Conservation (phyloP, 1,140 invertebrate species). For the Drosophila triauraria region DNA sequence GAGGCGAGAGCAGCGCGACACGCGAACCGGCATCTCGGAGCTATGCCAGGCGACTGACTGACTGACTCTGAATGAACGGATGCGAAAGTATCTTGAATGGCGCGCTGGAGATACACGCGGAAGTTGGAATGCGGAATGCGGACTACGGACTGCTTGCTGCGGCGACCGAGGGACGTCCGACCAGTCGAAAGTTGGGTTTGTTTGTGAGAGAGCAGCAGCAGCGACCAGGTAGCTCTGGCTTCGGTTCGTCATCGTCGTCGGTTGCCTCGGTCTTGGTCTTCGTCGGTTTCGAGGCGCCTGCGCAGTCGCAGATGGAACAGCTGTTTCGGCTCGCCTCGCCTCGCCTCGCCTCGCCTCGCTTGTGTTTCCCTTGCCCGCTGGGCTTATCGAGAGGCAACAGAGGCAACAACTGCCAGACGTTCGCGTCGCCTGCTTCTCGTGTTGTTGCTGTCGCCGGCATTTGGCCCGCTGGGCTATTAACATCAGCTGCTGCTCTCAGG, state of each 20-base stretch:
- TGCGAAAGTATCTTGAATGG: constrained; percentile 56
- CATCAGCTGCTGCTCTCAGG: constrained; percentile 74
- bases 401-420: constrained; percentile 68
- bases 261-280: constrained; percentile 10
- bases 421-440: constrained; percentile 20
- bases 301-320: constrained; percentile 70
- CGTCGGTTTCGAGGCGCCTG: constrained; percentile 57
- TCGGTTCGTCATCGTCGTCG: constrained; percentile 19
- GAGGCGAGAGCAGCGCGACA: constrained; percentile 30
- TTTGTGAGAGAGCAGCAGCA: constrained; percentile 62
- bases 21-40: constrained; percentile 75
- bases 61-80: constrained; percentile 22
- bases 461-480: constrained; percentile 80
- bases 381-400: constrained; percentile 42
- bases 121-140: constrained; percentile 27
- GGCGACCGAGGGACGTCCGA: constrained; percentile 58
- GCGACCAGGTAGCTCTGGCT: constrained; percentile 43
- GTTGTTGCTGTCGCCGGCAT: constrained; percentile 59
- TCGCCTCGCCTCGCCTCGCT: constrained; percentile 16
- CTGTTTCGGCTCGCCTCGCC: constrained; percentile 55
- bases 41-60: constrained; percentile 69
- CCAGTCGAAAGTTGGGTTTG: constrained; percentile 70
- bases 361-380: constrained; percentile 27
- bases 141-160: neutral
- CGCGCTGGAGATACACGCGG: constrained; percentile 50